Conservation (phyloP, 2,797 vertebrate genomes). For the Denticeps clupeoides region DNA sequence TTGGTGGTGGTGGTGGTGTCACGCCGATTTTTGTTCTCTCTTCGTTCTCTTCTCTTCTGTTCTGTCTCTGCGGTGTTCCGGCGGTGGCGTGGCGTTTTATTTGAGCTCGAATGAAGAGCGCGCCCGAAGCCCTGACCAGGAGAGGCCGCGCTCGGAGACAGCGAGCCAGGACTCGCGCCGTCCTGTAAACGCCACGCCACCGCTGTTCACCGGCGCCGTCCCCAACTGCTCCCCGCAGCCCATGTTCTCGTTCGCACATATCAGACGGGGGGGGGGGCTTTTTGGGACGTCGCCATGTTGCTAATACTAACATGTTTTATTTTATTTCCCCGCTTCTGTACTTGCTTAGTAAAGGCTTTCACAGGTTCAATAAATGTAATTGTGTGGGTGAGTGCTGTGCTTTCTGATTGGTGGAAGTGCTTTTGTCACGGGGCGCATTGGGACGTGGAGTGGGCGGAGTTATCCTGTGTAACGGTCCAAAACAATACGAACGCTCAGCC, state of each 20-base stretch:
- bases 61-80: slow-evolving; percentile 26
- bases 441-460: too few species aligned
- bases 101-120: slow-evolving; percentile 95
- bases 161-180: slow-evolving; percentile 54
- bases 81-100: slow-evolving; percentile 38
- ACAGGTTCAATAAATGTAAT: slow-evolving; percentile 1
- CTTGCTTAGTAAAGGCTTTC: slow-evolving; percentile 14
- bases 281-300: too few species aligned
- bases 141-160: slow-evolving; percentile 82
- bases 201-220: slow-evolving; percentile 5
- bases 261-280: too few species aligned
- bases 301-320: too few species aligned
- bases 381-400: background rate
- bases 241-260: too few species aligned
- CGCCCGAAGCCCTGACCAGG: slow-evolving; percentile 75
- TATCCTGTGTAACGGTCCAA: too few species aligned
- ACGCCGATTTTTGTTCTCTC: background rate
- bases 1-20: too few species aligned
- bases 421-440: background rate
- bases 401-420: slow-evolving; percentile 6
- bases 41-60: slow-evolving; percentile 16
- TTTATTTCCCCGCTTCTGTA: background rate
- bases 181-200: slow-evolving; percentile 33
- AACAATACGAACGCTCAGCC: too few species aligned
- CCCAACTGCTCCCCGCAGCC: background rate